Evolutionary conservation across 1,140 invertebrate genomes (phyloP).

Genomic region (Drosophila micromelanica): DNA sequence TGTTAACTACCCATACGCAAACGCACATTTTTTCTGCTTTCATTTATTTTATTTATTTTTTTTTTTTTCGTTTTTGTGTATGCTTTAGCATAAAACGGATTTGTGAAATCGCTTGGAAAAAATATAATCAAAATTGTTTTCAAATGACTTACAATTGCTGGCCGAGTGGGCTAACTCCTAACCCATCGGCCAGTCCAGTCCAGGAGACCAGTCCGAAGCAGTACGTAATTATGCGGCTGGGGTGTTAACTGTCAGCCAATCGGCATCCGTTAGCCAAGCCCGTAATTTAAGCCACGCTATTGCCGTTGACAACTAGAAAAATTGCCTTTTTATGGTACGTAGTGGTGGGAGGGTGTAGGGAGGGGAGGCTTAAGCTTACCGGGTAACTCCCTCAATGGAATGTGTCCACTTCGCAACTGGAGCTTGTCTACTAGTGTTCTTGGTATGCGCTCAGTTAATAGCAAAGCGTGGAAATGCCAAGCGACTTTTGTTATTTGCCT

Average conservation of each 20-base stretch:
- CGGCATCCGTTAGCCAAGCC: constrained; percentile 45
- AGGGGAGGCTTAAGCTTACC: background rate
- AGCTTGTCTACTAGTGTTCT: constrained; percentile 38
- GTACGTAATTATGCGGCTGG: constrained; percentile 71
- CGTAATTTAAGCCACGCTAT: constrained; percentile 78
- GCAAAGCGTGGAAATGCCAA: constrained; percentile 56
- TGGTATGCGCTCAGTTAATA: constrained; percentile 75
- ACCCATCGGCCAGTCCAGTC: background rate
- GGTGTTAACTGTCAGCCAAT: constrained; percentile 80
- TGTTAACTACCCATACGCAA: constrained; percentile 82
- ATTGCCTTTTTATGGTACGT: constrained; percentile 74
- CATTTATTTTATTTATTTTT: constrained; percentile 1
- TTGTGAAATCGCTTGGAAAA: constrained; percentile 82
- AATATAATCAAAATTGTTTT: constrained; percentile 83
- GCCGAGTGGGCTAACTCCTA: constrained; percentile 12
- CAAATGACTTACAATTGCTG: constrained; percentile 80
- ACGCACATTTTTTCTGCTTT: constrained; percentile 49
- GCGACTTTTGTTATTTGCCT: constrained; percentile 45
- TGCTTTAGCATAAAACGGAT: constrained; percentile 74
- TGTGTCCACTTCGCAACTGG: constrained; percentile 37
- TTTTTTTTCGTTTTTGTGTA: constrained; percentile 3
- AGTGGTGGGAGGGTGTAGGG: background rate
- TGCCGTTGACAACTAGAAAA: constrained; percentile 81
- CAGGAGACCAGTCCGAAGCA: constrained; percentile 5
- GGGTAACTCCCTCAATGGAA: constrained; percentile 42